A percentile compares a stretch with the other conserved stretches of the same genome.
These are phyloP conservation scores for Dermochelys coriacea DNA, from an alignment of 2,797 vertebrate genomes.

Conservation along the genomic window DNA sequence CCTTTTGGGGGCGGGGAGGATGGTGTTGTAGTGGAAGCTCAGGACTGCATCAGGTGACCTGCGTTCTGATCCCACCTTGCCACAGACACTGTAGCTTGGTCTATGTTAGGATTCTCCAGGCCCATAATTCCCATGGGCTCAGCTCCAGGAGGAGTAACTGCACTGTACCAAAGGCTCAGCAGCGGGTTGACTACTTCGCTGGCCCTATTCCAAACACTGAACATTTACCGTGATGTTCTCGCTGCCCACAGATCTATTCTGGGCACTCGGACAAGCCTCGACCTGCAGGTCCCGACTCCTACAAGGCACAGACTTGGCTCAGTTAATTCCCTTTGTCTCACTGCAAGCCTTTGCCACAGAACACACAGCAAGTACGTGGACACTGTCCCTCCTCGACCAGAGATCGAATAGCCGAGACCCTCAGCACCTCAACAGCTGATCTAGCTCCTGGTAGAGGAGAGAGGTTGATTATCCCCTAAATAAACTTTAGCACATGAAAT, in stretches of 20 bases:
- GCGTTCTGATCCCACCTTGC: neutral
- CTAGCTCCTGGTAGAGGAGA: neutral
- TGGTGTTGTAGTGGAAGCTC: neutral
- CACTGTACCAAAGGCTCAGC: neutral
- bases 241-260: neutral
- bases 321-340: neutral
- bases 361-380: neutral
- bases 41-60: neutral
- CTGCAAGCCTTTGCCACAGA: neutral
- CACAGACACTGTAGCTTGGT: neutral
- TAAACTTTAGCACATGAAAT: neutral
- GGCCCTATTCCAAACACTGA: neutral
- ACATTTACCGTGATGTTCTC: neutral
- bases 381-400: neutral
- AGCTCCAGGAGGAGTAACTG: neutral
- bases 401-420: neutral
- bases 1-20: neutral
- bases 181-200: neutral
- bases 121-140: neutral
- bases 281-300: no score
- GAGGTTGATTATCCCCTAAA: neutral
- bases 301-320: neutral
- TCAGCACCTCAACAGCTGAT: neutral
- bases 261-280: neutral
- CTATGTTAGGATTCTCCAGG: neutral